Evolutionary conservation across 2,888 invertebrate genomes (phyloP), one percentile per base, ranked within the genome.

Genomic region (Craniophora ligustri): DNA sequence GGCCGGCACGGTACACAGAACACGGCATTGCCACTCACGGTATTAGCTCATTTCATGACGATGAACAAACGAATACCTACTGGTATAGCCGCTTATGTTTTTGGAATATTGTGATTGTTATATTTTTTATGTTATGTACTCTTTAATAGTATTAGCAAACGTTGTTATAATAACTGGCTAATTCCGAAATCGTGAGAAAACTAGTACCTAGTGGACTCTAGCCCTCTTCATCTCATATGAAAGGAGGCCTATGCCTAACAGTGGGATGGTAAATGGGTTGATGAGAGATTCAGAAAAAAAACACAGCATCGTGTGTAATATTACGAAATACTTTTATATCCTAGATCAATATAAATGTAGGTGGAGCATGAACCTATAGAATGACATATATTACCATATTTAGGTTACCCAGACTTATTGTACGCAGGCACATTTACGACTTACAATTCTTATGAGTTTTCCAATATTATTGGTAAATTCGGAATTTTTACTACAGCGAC

Each of bases 1-100:
- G 15, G 31, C 5, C 66, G 39, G 57, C 71, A 65, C 75, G 77
- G 60, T 75, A 76, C 75, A 69, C 34, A 49, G 61, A 40, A 63
- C 72, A 60, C 63, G 40, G 55, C 28, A 18, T 14, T 28, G 38
- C 49, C 49, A 53, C 46, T 39, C 62, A 35, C 48, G 61, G 58
- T 57, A 61, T 46, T 53, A 30, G 47, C 30, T 44, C 40, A 63
- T 61, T 63, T 64, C 57, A 58, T 45, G 54, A 59, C 58, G 56
- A n/a, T 56, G 56, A 64, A 58, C 61, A 67, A 57, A 34, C 51
- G 36, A 53, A 41, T 28, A 1, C 5, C 26, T 18, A 5, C n/a
- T 8, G 18, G 47, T 47, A 31, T 32, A 15, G 5, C 16, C 16
- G 28, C 2, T 7, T 7, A 13, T 42, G 31, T 38, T 30, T 53